Evolutionary conservation across 2,797 vertebrate species (phyloP).

Genomic region (Tympanoctomys barrerae): DNA sequence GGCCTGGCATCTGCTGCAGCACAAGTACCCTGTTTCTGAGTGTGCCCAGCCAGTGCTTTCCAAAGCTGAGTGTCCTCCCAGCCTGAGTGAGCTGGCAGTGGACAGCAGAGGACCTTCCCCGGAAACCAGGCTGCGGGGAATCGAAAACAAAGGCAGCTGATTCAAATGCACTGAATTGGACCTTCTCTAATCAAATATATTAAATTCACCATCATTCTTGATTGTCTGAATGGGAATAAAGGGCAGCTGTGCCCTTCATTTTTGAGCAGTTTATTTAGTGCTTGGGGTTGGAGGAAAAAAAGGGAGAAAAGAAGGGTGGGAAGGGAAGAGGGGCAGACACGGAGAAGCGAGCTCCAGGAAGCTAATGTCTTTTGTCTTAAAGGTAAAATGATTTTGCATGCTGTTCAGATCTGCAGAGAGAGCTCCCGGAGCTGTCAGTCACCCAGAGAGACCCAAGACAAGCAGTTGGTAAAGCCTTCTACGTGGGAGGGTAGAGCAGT

Average conservation of each 20-base stretch:
- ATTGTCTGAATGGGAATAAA: constrained; percentile 79
- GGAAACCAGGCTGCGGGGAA: constrained; percentile 65
- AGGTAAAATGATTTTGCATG: constrained; percentile 71
- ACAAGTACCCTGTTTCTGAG: constrained; percentile 30
- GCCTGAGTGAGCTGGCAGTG: constrained; percentile 69
- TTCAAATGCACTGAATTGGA: constrained; percentile 71
- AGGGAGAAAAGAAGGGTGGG: neutral
- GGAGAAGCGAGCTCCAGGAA: constrained; percentile 64
- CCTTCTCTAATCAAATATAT: constrained; percentile 77
- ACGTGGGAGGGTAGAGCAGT: neutral
- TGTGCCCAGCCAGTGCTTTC: constrained; percentile 60
- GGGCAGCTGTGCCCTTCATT: constrained; percentile 75
- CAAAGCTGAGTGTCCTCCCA: constrained; percentile 49
- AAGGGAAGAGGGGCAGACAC: constrained; percentile 19
- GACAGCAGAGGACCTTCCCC: constrained; percentile 70
- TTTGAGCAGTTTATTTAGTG: constrained; percentile 68
- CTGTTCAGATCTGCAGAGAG: constrained; percentile 44
- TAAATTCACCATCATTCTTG: constrained; percentile 75
- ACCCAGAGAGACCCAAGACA: neutral
- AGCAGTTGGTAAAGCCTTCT: neutral
- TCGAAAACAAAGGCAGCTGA: constrained; percentile 58
- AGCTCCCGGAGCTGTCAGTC: constrained; percentile 53
- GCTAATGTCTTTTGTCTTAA: constrained; percentile 74
- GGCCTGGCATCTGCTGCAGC: constrained; percentile 10
- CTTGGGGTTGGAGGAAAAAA: neutral